Evolutionary conservation across 2,113 vertebrate genomes (phyloP).

Genomic region (Sceloporus undulatus): DNA sequence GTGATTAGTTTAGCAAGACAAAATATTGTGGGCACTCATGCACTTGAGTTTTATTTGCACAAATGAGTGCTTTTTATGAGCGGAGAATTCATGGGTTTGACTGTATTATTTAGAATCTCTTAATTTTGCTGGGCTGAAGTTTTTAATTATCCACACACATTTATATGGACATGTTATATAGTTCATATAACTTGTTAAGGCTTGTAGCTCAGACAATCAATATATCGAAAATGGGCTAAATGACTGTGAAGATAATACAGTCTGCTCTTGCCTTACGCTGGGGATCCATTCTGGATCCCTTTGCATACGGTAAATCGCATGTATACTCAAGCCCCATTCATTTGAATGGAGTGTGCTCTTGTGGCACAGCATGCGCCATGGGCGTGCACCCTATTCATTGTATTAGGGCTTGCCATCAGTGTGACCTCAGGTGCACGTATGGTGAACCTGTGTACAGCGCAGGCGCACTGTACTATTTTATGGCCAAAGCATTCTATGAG

Average conservation of each 20-base stretch:
- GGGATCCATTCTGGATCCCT: too few species aligned
- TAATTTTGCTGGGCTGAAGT: background rate
- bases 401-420: too few species aligned
- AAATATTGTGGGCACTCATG: background rate
- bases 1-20: background rate
- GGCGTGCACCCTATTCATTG: too few species aligned
- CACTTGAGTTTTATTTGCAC: background rate
- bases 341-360: too few species aligned
- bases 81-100: background rate
- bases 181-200: background rate
- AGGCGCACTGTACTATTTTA: background rate
- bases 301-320: too few species aligned
- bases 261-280: too few species aligned
- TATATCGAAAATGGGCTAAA: background rate
- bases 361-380: too few species aligned
- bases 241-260: background rate
- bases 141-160: background rate
- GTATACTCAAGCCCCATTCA: too few species aligned
- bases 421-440: too few species aligned
- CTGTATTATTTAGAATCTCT: background rate
- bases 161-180: too few species aligned
- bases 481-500: background rate
- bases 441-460: too few species aligned
- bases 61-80: constrained; percentile 14
- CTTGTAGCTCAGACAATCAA: background rate